Evolutionary conservation across 2,888 invertebrate genomes (phyloP), one percentile per base, ranked within the genome.

Genomic region (Orchestes rusci): DNA sequence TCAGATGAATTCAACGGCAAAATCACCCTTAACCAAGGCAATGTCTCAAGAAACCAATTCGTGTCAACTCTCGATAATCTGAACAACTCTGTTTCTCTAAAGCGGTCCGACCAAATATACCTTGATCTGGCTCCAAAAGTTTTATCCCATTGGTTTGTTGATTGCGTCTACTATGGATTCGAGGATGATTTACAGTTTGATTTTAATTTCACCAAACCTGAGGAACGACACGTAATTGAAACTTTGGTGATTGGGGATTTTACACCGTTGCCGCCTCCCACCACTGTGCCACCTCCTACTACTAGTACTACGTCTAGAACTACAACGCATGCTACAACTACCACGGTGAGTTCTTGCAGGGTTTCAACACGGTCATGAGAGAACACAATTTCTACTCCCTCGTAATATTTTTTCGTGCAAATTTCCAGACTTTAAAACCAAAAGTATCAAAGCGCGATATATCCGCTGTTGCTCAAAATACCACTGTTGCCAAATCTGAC

Each of bases 141-240:
- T 10, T 64, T 74, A 17, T 81, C 83, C 0, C 84, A 78, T 63
- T 89, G 89, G 89, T 88, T 86, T 59, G 73, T 85, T 48, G 84
- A 89, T 64, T 89, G 89, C 59, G 67, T 72, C 39, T 81, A 80
- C 58, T 72, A 80, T 39, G 85, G 82, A 27, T 69, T 76, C 50
- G 77, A 80, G 0, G 69, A 71, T 39, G 76, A 80, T 57, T 75
- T 78, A 31, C 67, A 71, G 7, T 77, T 83, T 50, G 66, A 70
- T 38, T 77, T 77, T 56, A 80, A 79, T 48, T 89, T 84, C 60
- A 70, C 73, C 0, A 71, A 74, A 56, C 69, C 76, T 3, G 77
- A 80, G 63, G 63, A 69, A 43, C 68, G 71, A 23, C 80, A 82
- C 61, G 68, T 72, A 23, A 68, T 88, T 35, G 84, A 85, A 63